Evolutionary conservation across 2,797 vertebrate species (phyloP).

Genomic region (Acipenser oxyrinchus): DNA sequence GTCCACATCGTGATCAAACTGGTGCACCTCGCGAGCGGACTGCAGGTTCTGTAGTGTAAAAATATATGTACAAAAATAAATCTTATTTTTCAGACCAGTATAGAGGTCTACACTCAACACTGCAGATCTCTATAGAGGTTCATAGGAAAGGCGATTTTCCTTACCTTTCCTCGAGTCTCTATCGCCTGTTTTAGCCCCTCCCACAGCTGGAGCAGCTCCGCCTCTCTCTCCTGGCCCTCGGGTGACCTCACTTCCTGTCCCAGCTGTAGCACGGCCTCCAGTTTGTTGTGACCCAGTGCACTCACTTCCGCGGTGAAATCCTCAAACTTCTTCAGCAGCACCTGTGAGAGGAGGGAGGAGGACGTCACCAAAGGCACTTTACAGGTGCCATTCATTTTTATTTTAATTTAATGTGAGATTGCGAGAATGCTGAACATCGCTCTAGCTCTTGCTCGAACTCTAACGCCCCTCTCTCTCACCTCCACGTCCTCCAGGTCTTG

Average conservation of each 20-base stretch:
- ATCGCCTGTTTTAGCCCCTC: slow-evolving; percentile 57
- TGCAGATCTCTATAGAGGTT: no score
- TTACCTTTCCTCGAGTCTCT: slow-evolving; percentile 62
- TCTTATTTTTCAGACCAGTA: not conserved
- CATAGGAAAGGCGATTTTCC: not conserved
- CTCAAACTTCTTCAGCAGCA: slow-evolving; percentile 72
- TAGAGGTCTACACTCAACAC: no score
- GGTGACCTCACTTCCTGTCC: slow-evolving; percentile 43
- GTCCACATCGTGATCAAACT: slow-evolving; percentile 68
- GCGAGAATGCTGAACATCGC: not conserved
- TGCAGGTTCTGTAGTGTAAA: slow-evolving; percentile 53
- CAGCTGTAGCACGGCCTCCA: slow-evolving; percentile 54
- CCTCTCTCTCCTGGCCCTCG: slow-evolving; percentile 48
- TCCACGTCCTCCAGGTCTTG: slow-evolving; percentile 75
- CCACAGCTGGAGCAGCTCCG: slow-evolving; percentile 55
- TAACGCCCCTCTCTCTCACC: slow-evolving; percentile 43
- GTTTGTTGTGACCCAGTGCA: slow-evolving; percentile 60
- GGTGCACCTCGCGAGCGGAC: slow-evolving; percentile 59
- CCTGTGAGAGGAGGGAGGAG: slow-evolving; percentile 39
- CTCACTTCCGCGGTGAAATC: slow-evolving; percentile 66
- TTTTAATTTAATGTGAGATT: no score
- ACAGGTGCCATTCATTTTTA: no score
- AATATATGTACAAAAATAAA: no score
- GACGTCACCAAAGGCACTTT: no score
- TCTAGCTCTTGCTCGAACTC: no score